Conservation (phyloP, 2,888 invertebrate species). For the Gastracanthus pulcherrimus region DNA sequence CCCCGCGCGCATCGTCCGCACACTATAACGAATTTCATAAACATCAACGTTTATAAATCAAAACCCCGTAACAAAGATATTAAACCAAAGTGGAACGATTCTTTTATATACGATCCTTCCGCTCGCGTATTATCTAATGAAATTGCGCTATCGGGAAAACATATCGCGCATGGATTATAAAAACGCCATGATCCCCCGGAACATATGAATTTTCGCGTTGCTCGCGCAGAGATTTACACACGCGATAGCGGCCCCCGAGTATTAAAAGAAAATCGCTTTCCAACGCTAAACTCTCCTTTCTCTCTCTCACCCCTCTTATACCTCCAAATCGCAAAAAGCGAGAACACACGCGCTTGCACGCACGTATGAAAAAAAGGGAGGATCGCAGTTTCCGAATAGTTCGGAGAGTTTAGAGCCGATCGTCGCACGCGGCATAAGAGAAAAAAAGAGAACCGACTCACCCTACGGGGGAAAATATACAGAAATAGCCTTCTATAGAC, state of each 20-base stretch:
- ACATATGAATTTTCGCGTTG: slow-evolving; percentile 18
- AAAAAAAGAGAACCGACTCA: background rate
- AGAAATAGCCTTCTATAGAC: background rate
- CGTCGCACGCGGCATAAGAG: background rate
- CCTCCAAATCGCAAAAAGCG: too few species aligned
- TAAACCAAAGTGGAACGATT: background rate
- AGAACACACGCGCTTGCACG: too few species aligned
- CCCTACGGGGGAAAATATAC: background rate
- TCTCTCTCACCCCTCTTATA: too few species aligned
- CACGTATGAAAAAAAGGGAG: background rate
- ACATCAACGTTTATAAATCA: background rate
- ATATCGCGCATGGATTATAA: slow-evolving; percentile 26
- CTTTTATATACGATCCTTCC: background rate
- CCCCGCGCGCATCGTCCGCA: too few species aligned
- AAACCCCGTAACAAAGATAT: too few species aligned
- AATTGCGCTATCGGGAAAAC: background rate
- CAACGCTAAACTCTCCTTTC: background rate
- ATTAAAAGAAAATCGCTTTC: background rate
- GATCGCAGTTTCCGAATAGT: background rate
- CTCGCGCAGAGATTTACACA: background rate
- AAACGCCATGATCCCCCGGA: background rate
- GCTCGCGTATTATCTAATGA: background rate
- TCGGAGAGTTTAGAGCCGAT: background rate
- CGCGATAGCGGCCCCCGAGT: too few species aligned
- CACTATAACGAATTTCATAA: too few species aligned